Percentiles rank a stretch among this genome's conserved stretches.
Conservation (phyloP, 1,140 invertebrate genomes). For the Bombus sylvicola region DNA sequence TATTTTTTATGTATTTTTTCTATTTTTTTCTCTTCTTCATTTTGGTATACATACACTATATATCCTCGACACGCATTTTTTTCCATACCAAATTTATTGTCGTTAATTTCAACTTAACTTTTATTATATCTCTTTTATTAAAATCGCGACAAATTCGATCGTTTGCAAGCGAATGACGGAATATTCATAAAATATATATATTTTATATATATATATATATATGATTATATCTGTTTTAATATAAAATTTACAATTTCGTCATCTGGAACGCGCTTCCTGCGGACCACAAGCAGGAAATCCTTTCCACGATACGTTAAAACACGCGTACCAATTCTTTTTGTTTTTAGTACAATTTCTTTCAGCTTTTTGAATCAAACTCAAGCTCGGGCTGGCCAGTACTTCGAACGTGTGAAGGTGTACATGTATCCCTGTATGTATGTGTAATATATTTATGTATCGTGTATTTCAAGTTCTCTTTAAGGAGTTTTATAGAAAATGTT, state of each 20-base stretch:
- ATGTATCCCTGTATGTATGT: conserved; percentile 14
- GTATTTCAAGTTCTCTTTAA: conserved; percentile 33
- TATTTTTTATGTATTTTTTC: background rate
- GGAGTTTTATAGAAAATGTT: conserved; percentile 66
- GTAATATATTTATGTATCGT: conserved; percentile 4
- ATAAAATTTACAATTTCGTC: conserved; percentile 65
- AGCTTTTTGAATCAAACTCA: conserved; percentile 77
- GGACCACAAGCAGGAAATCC: conserved; percentile 14
- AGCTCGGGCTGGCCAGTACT: conserved; percentile 71
- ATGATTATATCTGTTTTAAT: conserved; percentile 59
- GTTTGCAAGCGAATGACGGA: conserved; percentile 46
- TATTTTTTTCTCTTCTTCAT: conserved; percentile 46
- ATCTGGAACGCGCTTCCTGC: conserved; percentile 37
- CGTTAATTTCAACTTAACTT: conserved; percentile 78
- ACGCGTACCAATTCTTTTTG: conserved; percentile 58
- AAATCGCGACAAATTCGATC: conserved; percentile 55
- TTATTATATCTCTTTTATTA: conserved; percentile 60
- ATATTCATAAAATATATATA: conserved; percentile 78
- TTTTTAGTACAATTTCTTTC: conserved; percentile 72
- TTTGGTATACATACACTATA: conserved; percentile 58
- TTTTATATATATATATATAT: conserved; percentile 43
- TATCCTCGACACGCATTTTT: conserved; percentile 51
- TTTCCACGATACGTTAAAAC: conserved; percentile 40
- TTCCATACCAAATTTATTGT: conserved; percentile 81
- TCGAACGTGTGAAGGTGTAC: conserved; percentile 43